Evolutionary conservation across 2,888 invertebrate genomes (phyloP), one percentile per base, ranked within the genome.

Genomic region (Erebia ligea): DNA sequence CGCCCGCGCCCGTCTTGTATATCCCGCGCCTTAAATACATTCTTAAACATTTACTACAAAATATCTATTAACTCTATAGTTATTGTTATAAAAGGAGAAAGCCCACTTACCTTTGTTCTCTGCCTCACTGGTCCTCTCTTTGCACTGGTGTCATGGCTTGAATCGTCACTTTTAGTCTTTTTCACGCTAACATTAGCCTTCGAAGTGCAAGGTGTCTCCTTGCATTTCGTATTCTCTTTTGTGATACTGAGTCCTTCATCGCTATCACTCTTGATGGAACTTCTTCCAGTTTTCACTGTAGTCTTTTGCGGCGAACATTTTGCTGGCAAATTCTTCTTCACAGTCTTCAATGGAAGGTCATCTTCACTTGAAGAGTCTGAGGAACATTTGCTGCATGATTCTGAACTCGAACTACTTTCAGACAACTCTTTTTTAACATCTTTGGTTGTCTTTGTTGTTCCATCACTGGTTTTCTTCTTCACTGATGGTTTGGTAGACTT

Each of bases 381-480:
- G 45, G 92, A 91, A 71, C 93, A 93, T 85, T 92, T 93, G 76
- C 92, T 92, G 73, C 92, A 94, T 69, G 94, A 92, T 48, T 90
- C 93, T 0, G 94, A 94, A 78, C 92, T 94, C 6, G 93, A 88
- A 73, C 89, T 91, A 17, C 89, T 88, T 48, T 91, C 92, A 11
- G 92, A 91, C 0, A 91, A 77, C 72, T 80, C 80, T 64, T 81
- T 80, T 70, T 79, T 79, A 9, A 75, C 75, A 50, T 77, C 77
- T 65, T 77, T 78, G 5, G 71, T 54, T 50, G 70, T 40, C 61
- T 75, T 73, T 52, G 71, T 65, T 72, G 79, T 76, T 75, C 82
- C 85, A 52, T 84, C 85, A 25, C 81, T 82, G 9, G 80, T 73
- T 86, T 90, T 91, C 82, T 88, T 90, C 79, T 90, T 91, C 2